Evolutionary conservation across 2,888 invertebrate species (phyloP).

Genomic region (Chromoteleia sp.): DNA sequence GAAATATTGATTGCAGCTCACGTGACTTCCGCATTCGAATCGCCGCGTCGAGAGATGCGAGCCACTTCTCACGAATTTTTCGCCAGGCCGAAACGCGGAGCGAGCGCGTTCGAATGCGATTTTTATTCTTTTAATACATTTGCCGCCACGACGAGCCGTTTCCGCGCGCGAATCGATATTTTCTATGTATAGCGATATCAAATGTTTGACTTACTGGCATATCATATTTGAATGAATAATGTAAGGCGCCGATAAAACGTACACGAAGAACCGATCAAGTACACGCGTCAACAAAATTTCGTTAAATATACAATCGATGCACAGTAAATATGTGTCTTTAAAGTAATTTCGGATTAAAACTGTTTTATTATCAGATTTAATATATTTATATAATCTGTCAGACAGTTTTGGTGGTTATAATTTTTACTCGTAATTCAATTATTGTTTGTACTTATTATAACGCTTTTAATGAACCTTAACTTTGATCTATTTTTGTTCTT

Average conservation of each 20-base stretch:
- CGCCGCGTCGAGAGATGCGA: conserved; percentile 52
- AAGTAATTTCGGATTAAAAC: too few species aligned
- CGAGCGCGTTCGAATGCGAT: conserved; percentile 19
- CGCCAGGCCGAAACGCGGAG: conserved; percentile 3
- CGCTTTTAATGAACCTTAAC: too few species aligned
- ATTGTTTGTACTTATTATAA: too few species aligned
- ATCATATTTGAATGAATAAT: conserved; percentile 23
- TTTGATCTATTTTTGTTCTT: too few species aligned
- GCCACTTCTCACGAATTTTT: conserved; percentile 52
- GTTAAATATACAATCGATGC: too few species aligned
- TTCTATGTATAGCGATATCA: neutral
- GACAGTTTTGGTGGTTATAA: too few species aligned
- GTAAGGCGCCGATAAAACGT: conserved; percentile 3
- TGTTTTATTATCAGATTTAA: too few species aligned
- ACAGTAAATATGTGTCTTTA: too few species aligned
- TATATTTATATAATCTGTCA: too few species aligned
- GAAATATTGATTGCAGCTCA: conserved; percentile 74
- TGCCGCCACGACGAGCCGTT: too few species aligned
- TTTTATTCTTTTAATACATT: conserved; percentile 38
- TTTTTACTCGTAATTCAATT: too few species aligned
- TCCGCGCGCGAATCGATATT: conserved; percentile 4
- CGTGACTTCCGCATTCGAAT: conserved; percentile 67
- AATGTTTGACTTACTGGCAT: neutral
- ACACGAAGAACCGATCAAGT: neutral
- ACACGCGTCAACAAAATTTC: neutral